Evolutionary conservation across 2,888 invertebrate species (phyloP).

Genomic region (Lydus trimaculatus): DNA sequence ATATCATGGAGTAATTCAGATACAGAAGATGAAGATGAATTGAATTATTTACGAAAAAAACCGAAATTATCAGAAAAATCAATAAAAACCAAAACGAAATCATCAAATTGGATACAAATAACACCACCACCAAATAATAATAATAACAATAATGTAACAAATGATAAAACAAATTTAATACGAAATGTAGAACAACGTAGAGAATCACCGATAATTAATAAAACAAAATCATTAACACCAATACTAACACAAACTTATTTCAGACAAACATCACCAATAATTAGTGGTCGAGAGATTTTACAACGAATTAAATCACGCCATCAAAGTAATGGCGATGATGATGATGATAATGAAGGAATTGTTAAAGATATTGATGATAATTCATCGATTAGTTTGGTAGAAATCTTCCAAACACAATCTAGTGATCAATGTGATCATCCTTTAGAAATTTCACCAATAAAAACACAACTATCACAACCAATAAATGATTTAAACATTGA

Average conservation of each 20-base stretch:
- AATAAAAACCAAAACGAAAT: not conserved
- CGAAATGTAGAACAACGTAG: slow-evolving; percentile 4
- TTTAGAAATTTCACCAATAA: slow-evolving; percentile 17
- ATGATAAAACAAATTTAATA: not conserved
- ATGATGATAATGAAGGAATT: not conserved
- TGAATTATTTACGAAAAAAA: not conserved
- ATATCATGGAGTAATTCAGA: slow-evolving; percentile 46
- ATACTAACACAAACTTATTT: slow-evolving; percentile 30
- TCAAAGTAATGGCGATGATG: not conserved
- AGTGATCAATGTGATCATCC: slow-evolving; percentile 12
- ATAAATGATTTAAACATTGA: slow-evolving; percentile 29
- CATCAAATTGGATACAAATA: slow-evolving; percentile 4
- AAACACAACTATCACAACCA: slow-evolving; percentile 12
- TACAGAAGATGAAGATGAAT: slow-evolving; percentile 33
- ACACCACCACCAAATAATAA: not conserved
- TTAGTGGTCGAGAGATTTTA: slow-evolving; percentile 33
- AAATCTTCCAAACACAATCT: slow-evolving; percentile 32
- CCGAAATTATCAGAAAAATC: slow-evolving; percentile 1
- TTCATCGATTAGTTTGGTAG: slow-evolving; percentile 28
- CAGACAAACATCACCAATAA: slow-evolving; percentile 37
- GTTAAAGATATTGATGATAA: slow-evolving; percentile 12
- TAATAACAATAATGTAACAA: not conserved
- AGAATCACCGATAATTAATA: slow-evolving; percentile 41
- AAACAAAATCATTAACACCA: slow-evolving; percentile 39
- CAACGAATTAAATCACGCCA: slow-evolving; percentile 28